These are phyloP conservation scores for Platanista minor DNA, from an alignment of 2,113 vertebrate species.

Conservation along the genomic window DNA sequence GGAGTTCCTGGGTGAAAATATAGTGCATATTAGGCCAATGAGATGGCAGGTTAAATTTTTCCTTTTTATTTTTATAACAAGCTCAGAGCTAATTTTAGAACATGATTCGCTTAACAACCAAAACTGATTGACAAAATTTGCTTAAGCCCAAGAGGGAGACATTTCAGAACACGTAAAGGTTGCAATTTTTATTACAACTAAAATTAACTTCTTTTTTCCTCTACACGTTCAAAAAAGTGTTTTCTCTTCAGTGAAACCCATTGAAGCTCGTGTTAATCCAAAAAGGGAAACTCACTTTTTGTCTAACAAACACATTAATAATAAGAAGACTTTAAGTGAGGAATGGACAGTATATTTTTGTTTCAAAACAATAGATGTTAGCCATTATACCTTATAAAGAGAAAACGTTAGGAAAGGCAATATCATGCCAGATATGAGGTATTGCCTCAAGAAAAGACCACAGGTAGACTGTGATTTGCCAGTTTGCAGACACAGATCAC, in stretches of 20 bases:
- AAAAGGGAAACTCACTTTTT: not conserved
- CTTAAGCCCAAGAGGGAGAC: constrained; percentile 37
- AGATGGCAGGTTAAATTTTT: constrained; percentile 46
- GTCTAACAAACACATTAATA: not conserved
- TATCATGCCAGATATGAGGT: not conserved
- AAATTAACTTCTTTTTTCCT: constrained; percentile 17
- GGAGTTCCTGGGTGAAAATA: constrained; percentile 54
- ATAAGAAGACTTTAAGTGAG: not conserved
- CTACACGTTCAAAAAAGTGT: not conserved
- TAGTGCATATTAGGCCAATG: constrained; percentile 4
- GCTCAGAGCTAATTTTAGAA: constrained; percentile 54
- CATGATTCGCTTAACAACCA: constrained; percentile 3
- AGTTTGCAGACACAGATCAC: not conserved
- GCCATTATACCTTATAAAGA: not conserved
- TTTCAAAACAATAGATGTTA: not conserved
- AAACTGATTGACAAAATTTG: constrained; percentile 20
- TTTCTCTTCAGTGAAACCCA: constrained; percentile 12
- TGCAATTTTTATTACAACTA: not conserved
- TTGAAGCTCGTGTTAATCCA: not conserved
- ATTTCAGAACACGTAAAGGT: not conserved
- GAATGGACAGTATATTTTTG: not conserved
- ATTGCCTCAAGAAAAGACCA: not conserved
- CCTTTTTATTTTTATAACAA: constrained; percentile 60
- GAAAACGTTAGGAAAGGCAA: not conserved
- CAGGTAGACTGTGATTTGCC: not conserved